These are phyloP conservation scores for Phrynocephalus versicolor DNA, from an alignment of 2,113 vertebrate genomes.

Conservation along the genomic window DNA sequence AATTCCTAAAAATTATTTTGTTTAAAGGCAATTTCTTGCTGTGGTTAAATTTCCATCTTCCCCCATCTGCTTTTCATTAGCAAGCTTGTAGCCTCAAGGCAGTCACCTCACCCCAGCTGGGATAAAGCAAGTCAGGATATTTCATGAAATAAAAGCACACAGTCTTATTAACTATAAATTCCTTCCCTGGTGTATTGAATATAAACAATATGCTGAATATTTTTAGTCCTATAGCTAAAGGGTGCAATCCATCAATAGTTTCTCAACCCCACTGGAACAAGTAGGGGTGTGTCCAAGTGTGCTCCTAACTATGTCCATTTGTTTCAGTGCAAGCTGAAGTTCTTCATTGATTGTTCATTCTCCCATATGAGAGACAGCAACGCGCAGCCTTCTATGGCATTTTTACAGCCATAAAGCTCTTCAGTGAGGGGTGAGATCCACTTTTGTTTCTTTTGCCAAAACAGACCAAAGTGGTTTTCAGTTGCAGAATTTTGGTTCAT, in stretches of 20 bases:
- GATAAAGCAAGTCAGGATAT: slow-evolving; percentile 45
- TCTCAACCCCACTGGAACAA: not conserved
- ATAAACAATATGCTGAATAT: slow-evolving; percentile 36
- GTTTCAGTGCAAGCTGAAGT: not conserved
- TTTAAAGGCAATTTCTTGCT: slow-evolving; percentile 51
- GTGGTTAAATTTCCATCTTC: slow-evolving; percentile 45
- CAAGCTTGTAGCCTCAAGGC: slow-evolving; percentile 31
- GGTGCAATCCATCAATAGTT: not conserved
- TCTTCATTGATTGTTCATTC: not conserved
- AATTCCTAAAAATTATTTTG: slow-evolving; percentile 3
- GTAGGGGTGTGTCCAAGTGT: slow-evolving; percentile 15
- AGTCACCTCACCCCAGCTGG: slow-evolving; percentile 51
- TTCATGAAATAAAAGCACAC: slow-evolving; percentile 42
- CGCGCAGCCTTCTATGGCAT: too few relatives aligned
- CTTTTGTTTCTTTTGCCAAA: too few relatives aligned
- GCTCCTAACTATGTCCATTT: not conserved
- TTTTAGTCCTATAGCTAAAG: slow-evolving; percentile 25
- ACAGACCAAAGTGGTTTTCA: too few relatives aligned
- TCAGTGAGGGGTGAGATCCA: too few relatives aligned
- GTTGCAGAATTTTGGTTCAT: too few relatives aligned
- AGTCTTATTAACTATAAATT: slow-evolving; percentile 30
- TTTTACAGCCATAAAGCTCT: too few relatives aligned
- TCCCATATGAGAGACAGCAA: not conserved
- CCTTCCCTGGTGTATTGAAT: slow-evolving; percentile 21
- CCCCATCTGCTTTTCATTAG: slow-evolving; percentile 60